phyloP scores from a whole-genome alignment of 2,888 invertebrate species.

The Zhuqinia jingwanae region DNA sequence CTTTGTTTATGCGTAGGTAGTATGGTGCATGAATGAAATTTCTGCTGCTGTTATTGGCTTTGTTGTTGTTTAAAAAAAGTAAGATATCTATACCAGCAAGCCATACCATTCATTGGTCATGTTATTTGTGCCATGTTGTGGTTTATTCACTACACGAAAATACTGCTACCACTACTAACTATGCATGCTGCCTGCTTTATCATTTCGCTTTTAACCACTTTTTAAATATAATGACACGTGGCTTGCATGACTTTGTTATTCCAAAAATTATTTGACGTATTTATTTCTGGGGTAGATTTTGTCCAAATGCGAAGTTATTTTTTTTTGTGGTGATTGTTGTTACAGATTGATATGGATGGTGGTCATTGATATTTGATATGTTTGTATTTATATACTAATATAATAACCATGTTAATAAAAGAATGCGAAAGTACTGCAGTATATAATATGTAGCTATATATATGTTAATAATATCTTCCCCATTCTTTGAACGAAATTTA shows the following conservation, averaged over 20 bases:
- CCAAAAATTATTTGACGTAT: not conserved
- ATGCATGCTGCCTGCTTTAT: not conserved
- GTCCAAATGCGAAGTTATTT: not conserved
- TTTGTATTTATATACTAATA: no score
- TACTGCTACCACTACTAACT: no score
- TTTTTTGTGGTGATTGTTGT: no score
- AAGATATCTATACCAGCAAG: not conserved
- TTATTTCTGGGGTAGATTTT: not conserved
- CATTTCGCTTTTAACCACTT: not conserved
- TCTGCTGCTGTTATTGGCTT: not conserved
- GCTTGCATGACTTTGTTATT: not conserved
- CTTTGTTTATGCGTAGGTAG: slow-evolving; percentile 13
- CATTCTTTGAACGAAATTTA: slow-evolving; percentile 43
- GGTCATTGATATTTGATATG: no score
- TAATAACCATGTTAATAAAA: no score
- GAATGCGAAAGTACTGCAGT: no score
- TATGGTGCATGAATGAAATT: not conserved
- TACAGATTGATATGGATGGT: no score
- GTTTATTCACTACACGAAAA: slow-evolving; percentile 1
- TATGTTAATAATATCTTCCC: slow-evolving; percentile 52
- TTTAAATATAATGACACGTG: not conserved
- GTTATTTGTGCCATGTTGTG: slow-evolving; percentile 5
- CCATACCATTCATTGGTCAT: no score
- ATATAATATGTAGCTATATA: no score
- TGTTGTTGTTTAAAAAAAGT: not conserved